Percentiles rank a stretch among this genome's conserved stretches.
phyloP scores from a whole-genome alignment of 2,797 vertebrate genomes.

The Hephaestus fuliginosus region DNA sequence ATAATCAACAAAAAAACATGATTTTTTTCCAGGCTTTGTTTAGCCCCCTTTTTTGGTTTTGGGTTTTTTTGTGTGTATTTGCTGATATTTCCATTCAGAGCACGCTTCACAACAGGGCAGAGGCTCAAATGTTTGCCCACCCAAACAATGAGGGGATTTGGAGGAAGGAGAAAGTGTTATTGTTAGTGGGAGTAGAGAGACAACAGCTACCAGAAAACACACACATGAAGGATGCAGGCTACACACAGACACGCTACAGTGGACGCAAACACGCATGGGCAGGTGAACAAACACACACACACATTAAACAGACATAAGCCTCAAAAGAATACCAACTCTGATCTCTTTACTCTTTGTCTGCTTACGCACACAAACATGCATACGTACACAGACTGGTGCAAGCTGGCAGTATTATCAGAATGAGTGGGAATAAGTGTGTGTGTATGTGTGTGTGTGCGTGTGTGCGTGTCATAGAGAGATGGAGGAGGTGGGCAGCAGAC shows the following conservation, averaged over 20 bases:
- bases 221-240: slow-evolving; percentile 38
- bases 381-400: slow-evolving; percentile 39
- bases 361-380: slow-evolving; percentile 37
- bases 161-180: slow-evolving; percentile 69
- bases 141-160: slow-evolving; percentile 78
- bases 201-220: slow-evolving; percentile 54
- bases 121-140: slow-evolving; percentile 72
- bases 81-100: slow-evolving; percentile 62
- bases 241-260: slow-evolving; percentile 46
- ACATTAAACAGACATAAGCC: slow-evolving; percentile 38
- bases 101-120: slow-evolving; percentile 60
- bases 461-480: slow-evolving; percentile 66
- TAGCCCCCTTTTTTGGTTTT: slow-evolving; percentile 13
- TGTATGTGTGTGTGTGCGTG: slow-evolving; percentile 37
- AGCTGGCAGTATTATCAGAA: slow-evolving; percentile 53
- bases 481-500: slow-evolving; percentile 72
- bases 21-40: slow-evolving; percentile 40
- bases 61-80: slow-evolving; percentile 15
- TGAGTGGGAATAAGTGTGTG: slow-evolving; percentile 42
- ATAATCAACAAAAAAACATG: slow-evolving; percentile 17
- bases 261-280: slow-evolving; percentile 42
- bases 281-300: slow-evolving; percentile 54
- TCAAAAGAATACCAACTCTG: slow-evolving; percentile 47
- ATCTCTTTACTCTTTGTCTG: slow-evolving; percentile 60
- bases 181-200: slow-evolving; percentile 62